Base-by-base conservation (phyloP, 2,797 vertebrate genomes). In the Gallinago stenura region DNA sequence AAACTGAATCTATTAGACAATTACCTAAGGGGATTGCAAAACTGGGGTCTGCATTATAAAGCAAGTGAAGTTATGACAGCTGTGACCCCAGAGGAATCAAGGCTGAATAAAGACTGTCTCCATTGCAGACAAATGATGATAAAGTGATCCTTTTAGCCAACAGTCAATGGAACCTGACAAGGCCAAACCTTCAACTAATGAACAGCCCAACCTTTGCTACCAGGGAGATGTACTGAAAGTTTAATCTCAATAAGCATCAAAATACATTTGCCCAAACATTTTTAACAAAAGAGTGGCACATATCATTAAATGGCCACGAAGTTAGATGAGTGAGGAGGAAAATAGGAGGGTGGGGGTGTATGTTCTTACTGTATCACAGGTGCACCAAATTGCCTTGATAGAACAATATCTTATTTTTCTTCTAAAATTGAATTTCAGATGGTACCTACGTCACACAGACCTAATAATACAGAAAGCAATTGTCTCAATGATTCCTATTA, bases 81-180 rank as follows among this genome's bases (percentile, higher is more conserved):
- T 92, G 64, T 91, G 83, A 95, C 98, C 99, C 98, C 89, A 96
- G 98, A 99, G 98, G 98, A 98, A 98, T 98, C 97, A 97, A 98
- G 97, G 98, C 98, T 95, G 98, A 98, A 98, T 98, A 98, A 98
- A 98, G 98, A 98, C 96, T 97, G 97, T 98, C 98, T 98, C 96
- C 98, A 98, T 96, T 82, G 97, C 97, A 98, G 99, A 99, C 99
- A 99, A 99, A 99, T 98, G 99, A 99, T 99, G 99, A 99, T 99
- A 99, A 99, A 99, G 99, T 99, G 99, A 98, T 99, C 98, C 98
- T 98, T 98, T 98, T 97, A 97, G 98, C 98, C 98, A 95, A 98
- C 97, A 97, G 98, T 98, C 98, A 98, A 98, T 98, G 98, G 98
- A 98, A 98, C 98, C 98, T 98, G 99, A 99, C 99, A 98, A 98